These are phyloP conservation scores for Mesocricetus auratus DNA, from an alignment of 2,113 vertebrate genomes.

Conservation along the genomic window DNA sequence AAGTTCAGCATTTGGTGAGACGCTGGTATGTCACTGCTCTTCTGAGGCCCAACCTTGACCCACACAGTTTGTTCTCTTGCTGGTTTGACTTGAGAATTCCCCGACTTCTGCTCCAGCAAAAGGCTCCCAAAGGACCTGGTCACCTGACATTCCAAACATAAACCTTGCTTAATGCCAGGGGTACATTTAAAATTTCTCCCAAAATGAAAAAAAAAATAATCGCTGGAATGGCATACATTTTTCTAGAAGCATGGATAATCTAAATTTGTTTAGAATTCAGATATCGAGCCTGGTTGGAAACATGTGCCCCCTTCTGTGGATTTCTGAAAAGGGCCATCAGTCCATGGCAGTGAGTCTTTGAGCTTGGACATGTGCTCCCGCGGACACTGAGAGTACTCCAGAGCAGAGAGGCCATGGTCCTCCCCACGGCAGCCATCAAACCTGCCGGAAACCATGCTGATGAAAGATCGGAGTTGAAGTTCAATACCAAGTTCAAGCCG, in stretches of 20 bases:
- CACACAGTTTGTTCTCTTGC: too few species aligned
- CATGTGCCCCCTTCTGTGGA: fast-evolving
- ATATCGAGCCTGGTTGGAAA: neutral
- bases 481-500: neutral
- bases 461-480: neutral
- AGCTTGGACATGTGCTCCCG: fast-evolving
- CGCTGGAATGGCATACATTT: neutral
- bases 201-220: neutral
- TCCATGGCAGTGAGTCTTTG: neutral
- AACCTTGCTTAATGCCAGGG: neutral
- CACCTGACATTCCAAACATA: neutral
- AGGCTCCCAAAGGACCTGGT: neutral
- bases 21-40: neutral
- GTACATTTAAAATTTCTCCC: neutral
- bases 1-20: neutral
- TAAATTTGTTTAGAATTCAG: neutral
- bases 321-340: neutral
- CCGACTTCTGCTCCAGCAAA: neutral
- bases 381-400: fast-evolving
- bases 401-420: fast-evolving
- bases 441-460: neutral
- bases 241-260: neutral
- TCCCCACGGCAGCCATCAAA: neutral
- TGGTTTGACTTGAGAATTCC: neutral
- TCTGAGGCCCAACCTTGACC: neutral